phyloP scores from a whole-genome alignment of 2,888 invertebrate species.

The Drepanosiphum platanoidis region DNA sequence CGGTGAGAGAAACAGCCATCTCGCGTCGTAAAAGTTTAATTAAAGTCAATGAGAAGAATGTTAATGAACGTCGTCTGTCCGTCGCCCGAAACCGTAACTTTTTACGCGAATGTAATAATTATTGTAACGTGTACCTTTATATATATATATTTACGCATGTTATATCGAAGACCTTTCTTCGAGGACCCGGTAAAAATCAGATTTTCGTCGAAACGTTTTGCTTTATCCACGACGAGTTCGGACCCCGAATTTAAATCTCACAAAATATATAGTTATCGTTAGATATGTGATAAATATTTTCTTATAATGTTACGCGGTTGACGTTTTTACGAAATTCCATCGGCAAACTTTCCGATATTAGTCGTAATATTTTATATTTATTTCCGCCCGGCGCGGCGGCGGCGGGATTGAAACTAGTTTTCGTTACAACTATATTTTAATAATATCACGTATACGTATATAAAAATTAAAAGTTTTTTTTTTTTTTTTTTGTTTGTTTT shows the following conservation, averaged over 20 bases:
- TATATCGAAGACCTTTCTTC: neutral
- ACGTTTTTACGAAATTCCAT: too few species aligned
- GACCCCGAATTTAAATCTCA: too few species aligned
- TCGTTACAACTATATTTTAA: neutral
- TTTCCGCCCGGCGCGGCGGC: neutral
- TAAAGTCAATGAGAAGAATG: slow-evolving; percentile 14
- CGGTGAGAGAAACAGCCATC: neutral
- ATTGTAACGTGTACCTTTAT: neutral
- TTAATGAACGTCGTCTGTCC: neutral
- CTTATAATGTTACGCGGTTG: too few species aligned
- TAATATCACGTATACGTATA: neutral
- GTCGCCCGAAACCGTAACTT: neutral
- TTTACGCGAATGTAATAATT: neutral
- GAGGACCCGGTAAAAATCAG: neutral
- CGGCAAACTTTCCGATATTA: neutral
- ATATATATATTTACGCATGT: neutral
- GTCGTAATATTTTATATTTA: neutral
- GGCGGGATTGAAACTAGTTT: neutral
- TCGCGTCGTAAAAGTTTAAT: slow-evolving; percentile 23
- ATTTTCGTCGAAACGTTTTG: too few species aligned
- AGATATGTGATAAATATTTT: too few species aligned
- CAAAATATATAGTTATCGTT: too few species aligned
- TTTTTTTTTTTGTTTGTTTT: too few species aligned
- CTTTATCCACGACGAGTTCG: too few species aligned
- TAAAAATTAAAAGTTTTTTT: slow-evolving; percentile 3